Conservation (phyloP, 2,888 invertebrate species). For the Scotopteryx bipunctaria region DNA sequence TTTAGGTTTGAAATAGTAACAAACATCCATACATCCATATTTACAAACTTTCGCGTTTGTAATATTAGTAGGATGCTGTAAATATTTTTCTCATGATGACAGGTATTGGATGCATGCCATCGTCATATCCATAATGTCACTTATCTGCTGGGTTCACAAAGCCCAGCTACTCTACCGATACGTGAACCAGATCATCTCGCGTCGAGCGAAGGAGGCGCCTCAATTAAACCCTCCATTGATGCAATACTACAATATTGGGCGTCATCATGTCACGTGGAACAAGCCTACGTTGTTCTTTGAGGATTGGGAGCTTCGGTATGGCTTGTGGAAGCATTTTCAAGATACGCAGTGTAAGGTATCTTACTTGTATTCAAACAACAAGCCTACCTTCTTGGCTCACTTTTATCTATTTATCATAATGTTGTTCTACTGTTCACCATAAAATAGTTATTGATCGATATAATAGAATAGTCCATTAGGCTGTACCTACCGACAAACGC, state of each 20-base stretch:
- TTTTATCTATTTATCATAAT: no score
- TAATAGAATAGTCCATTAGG: no score
- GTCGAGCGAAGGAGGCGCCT: conserved; percentile 84
- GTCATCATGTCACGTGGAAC: conserved; percentile 83
- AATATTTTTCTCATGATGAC: no score
- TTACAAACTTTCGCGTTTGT: no score
- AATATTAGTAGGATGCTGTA: no score
- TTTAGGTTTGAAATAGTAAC: no score
- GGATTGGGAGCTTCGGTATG: conserved; percentile 86
- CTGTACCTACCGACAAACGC: no score
- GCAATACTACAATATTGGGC: conserved; percentile 76
- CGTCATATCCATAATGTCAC: conserved; percentile 83
- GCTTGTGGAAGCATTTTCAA: conserved; percentile 85
- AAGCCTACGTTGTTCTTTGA: conserved; percentile 85
- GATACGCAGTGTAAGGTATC: conserved; percentile 37
- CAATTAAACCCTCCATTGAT: conserved; percentile 85
- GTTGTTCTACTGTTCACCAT: no score
- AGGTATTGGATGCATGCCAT: conserved; percentile 84
- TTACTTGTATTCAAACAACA: no score
- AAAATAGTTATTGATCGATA: no score
- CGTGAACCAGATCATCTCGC: conserved; percentile 80
- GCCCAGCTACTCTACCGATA: conserved; percentile 83
- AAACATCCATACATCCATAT: no score
- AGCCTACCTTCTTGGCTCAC: no score
- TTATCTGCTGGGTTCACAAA: conserved; percentile 85